Evolutionary conservation across 2,888 invertebrate genomes (phyloP).

Genomic region (Cerastis rubricosa): DNA sequence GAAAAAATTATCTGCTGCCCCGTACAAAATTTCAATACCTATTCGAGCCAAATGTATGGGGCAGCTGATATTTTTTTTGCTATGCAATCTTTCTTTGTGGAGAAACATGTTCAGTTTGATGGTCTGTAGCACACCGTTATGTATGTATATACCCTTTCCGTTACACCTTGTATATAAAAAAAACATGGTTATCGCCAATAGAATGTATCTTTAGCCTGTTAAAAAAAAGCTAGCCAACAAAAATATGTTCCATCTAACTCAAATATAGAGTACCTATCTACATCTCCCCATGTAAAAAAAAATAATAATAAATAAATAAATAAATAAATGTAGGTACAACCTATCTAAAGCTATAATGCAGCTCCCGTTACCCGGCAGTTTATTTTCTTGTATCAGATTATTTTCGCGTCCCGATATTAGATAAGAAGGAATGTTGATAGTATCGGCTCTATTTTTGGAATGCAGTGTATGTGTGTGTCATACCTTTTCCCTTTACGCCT

Average conservation of each 20-base stretch:
- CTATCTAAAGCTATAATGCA: not conserved
- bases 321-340: no score
- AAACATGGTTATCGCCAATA: no score
- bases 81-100: no score
- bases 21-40: no score
- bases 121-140: no score
- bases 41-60: no score
- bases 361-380: slow-evolving; percentile 39
- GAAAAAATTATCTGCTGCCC: no score
- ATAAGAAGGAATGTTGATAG: slow-evolving; percentile 57
- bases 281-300: not conserved
- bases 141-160: no score
- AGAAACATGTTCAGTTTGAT: no score
- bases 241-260: not conserved
- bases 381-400: slow-evolving; percentile 55
- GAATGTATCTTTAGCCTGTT: not conserved
- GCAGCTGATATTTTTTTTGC: no score
- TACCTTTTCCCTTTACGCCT: slow-evolving; percentile 56
- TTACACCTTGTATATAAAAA: no score
- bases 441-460: slow-evolving; percentile 47
- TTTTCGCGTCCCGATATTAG: slow-evolving; percentile 47
- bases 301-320: no score
- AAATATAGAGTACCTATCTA: not conserved
- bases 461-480: slow-evolving; percentile 55
- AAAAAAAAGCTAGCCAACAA: not conserved